Conservation (phyloP, 1,140 invertebrate species). For the Pseudoatta argentina region DNA sequence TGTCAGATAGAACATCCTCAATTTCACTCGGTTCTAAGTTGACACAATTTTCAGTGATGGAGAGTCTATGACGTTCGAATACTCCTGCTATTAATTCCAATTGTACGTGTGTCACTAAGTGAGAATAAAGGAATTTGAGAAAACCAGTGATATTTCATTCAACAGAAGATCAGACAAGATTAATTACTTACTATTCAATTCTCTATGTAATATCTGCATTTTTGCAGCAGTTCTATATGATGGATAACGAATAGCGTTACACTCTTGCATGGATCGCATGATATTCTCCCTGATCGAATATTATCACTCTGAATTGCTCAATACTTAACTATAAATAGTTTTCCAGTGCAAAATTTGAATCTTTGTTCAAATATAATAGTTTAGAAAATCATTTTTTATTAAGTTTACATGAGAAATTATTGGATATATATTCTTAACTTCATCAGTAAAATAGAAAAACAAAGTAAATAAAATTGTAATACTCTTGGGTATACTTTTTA, state of each 20-base stretch:
- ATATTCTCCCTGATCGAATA: conserved; percentile 80
- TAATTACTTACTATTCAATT: conserved; percentile 86
- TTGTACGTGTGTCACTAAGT: conserved; percentile 87
- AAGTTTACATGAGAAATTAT: background rate
- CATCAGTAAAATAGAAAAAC: background rate
- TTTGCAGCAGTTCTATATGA: conserved; percentile 93
- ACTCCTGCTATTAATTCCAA: conserved; percentile 86
- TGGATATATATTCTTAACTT: background rate
- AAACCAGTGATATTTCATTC: conserved; percentile 19
- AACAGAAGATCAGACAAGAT: conserved; percentile 6
- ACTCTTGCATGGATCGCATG: conserved; percentile 85
- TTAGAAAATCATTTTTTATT: background rate
- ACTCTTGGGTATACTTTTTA: background rate
- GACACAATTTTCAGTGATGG: conserved; percentile 86
- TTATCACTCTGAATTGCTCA: conserved; percentile 46
- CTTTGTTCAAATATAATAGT: background rate
- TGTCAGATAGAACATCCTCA: conserved; percentile 86
- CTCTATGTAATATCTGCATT: conserved; percentile 89
- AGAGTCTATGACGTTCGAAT: conserved; percentile 87
- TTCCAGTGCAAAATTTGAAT: conserved; percentile 24
- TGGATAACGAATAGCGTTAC: conserved; percentile 91
- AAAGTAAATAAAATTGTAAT: background rate
- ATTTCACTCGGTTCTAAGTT: conserved; percentile 86
- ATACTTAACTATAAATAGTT: conserved; percentile 63
- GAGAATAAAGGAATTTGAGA: conserved; percentile 67